Conservation (phyloP, 1,140 invertebrate species). For the Charaxes varanes region DNA sequence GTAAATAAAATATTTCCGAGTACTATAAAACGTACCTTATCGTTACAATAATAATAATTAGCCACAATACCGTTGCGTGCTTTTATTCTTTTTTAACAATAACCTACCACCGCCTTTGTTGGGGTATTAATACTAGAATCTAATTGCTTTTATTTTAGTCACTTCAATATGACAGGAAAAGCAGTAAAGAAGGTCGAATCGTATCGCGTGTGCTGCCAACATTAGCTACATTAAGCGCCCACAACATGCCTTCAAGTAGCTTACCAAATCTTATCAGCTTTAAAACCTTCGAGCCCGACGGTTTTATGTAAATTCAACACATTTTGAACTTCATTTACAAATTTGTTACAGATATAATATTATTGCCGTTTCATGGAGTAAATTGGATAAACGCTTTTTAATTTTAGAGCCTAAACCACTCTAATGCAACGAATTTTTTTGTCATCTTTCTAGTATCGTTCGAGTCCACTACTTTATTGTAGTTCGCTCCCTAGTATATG, state of each 20-base stretch:
- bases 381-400: background rate
- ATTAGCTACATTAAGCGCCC: constrained; percentile 17
- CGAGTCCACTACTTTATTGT: too few relatives aligned
- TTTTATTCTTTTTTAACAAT: background rate
- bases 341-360: constrained; percentile 10
- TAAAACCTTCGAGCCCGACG: constrained; percentile 14
- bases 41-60: too few relatives aligned
- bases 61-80: background rate
- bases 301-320: constrained; percentile 24
- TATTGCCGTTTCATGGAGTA: constrained; percentile 1
- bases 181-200: constrained; percentile 7
- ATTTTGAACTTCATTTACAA: constrained; percentile 17
- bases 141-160: constrained; percentile 7
- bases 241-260: constrained; percentile 21
- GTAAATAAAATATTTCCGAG: too few relatives aligned
- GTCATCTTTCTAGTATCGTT: too few relatives aligned
- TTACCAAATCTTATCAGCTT: constrained; percentile 27
- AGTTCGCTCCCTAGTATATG: too few relatives aligned
- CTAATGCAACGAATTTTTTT: background rate
- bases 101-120: constrained; percentile 1
- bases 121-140: constrained; percentile 6
- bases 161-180: constrained; percentile 12
- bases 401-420: background rate
- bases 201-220: constrained; percentile 18
- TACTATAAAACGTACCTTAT: too few relatives aligned